Evolutionary conservation across 1,140 invertebrate species (phyloP).

Genomic region (Hylyphantes graminicola): DNA sequence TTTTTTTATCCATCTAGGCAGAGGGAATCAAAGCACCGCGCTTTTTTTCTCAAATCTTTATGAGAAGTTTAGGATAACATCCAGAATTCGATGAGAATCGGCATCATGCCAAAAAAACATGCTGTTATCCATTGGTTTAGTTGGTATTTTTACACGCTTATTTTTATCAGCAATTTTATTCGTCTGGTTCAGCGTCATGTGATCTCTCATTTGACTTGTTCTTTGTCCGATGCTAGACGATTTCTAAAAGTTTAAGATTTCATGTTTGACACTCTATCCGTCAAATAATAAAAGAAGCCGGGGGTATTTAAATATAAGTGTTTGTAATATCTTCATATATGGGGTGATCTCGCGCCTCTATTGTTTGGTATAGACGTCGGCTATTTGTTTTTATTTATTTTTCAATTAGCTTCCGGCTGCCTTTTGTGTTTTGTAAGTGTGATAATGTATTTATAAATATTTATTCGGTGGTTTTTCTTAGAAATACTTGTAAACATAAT

Average conservation of each 20-base stretch:
- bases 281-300: constrained; percentile 33
- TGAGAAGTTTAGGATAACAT: constrained; percentile 27
- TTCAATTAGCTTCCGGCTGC: no score
- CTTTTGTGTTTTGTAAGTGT: no score
- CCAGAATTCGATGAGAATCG: constrained; percentile 27
- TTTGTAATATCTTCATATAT: no score
- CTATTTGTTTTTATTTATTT: no score
- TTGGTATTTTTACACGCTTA: constrained; percentile 16
- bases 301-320: constrained; percentile 13
- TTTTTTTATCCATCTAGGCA: no score
- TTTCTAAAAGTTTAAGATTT: constrained; percentile 42
- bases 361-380: no score
- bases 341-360: no score
- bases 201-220: constrained; percentile 43
- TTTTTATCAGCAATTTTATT: constrained; percentile 18
- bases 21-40: constrained; percentile 24
- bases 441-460: no score
- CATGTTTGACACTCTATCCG: constrained; percentile 33
- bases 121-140: constrained; percentile 16
- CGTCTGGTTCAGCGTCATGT: constrained; percentile 15
- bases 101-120: constrained; percentile 40
- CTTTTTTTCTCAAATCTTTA: constrained; percentile 29
- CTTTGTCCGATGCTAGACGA: constrained; percentile 33
- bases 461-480: no score
- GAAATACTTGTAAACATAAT: no score